These are phyloP conservation scores for Pelochelys cantorii DNA, from an alignment of 2,797 vertebrate genomes.

Conservation along the genomic window DNA sequence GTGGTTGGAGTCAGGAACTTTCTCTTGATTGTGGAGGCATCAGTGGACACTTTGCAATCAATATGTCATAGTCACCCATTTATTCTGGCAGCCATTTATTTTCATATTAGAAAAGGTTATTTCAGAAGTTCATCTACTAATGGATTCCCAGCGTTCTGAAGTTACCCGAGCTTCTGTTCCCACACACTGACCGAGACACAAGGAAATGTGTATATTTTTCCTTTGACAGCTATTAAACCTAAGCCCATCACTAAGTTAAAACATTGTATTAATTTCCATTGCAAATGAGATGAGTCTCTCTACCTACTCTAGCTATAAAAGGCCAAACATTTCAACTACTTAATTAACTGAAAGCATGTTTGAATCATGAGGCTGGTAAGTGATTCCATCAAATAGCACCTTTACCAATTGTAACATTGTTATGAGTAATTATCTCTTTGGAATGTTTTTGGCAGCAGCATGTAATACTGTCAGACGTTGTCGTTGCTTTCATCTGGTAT, in stretches of 20 bases:
- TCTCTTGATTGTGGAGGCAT: too few species aligned
- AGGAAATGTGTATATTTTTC: not conserved
- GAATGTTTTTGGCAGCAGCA: not conserved
- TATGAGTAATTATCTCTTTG: not conserved
- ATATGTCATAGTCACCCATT: not conserved
- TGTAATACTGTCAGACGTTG: not conserved
- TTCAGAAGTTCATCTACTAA: not conserved
- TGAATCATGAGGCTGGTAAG: not conserved
- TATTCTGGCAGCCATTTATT: not conserved
- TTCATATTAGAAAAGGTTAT: not conserved
- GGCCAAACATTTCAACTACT: too few species aligned
- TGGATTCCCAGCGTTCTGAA: not conserved
- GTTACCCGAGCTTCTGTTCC: not conserved
- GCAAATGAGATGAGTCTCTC: not conserved
- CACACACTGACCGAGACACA: not conserved
- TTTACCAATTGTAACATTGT: not conserved
- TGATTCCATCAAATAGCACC: not conserved
- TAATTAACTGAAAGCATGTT: not conserved
- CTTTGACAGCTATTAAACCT: not conserved
- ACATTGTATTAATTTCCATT: not conserved
- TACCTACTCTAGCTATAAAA: not conserved
- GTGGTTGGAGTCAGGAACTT: too few species aligned
- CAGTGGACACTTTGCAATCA: not conserved
- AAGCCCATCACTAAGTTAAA: not conserved
- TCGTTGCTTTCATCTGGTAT: not conserved